Percentiles rank a stretch among this genome's conserved stretches.
Conservation (phyloP, 2,113 vertebrate genomes). For the Chloropsis hardwickii region DNA sequence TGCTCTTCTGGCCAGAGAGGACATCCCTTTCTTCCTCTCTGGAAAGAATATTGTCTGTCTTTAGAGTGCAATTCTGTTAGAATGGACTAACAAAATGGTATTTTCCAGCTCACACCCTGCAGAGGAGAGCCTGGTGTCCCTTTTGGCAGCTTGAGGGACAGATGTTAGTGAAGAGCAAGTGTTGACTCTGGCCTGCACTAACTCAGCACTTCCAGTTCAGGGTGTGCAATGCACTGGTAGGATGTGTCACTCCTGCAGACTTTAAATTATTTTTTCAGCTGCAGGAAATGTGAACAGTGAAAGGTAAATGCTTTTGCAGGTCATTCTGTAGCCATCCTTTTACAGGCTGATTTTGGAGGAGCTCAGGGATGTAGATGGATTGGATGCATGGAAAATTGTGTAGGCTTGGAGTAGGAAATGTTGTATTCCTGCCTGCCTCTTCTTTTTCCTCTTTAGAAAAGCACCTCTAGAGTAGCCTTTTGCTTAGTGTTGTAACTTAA, state of each 20-base stretch:
- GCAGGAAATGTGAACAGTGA: not conserved
- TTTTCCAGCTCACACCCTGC: not conserved
- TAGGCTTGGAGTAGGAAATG: not conserved
- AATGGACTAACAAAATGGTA: fast-evolving
- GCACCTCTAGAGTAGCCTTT: not conserved
- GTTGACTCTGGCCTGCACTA: not conserved
- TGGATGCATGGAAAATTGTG: not conserved
- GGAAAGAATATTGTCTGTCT: not conserved
- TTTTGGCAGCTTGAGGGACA: not conserved
- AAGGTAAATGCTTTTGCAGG: not conserved
- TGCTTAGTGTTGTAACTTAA: not conserved
- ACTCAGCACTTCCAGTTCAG: not conserved
- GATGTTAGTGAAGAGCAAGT: not conserved
- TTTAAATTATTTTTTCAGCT: not conserved
- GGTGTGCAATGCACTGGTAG: not conserved
- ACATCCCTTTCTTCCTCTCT: not conserved
- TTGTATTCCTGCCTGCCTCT: not conserved
- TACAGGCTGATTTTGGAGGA: not conserved
- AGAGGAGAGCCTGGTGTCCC: not conserved
- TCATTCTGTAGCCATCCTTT: not conserved
- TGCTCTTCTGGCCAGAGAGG: not conserved
- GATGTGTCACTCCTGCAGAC: not conserved
- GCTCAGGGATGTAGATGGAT: not conserved
- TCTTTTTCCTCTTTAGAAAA: not conserved
- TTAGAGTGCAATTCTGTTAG: not conserved